A percentile compares a stretch with the other conserved stretches of the same genome.
phyloP scores from a whole-genome alignment of 2,113 vertebrate species.

The Catharus fuscescens region DNA sequence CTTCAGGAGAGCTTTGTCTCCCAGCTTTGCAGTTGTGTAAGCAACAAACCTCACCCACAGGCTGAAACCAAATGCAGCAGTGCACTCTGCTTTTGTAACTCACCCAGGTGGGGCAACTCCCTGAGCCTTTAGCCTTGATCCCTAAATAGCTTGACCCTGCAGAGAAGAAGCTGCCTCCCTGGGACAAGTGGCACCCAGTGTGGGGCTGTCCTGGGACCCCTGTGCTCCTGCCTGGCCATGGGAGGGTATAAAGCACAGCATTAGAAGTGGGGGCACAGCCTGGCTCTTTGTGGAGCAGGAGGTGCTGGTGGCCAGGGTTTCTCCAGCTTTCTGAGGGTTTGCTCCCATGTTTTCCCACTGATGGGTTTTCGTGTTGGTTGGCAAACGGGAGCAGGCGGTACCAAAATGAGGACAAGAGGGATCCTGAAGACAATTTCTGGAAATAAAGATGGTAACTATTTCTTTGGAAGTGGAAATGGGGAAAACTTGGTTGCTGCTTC shows the following conservation, averaged over 20 bases:
- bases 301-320: neutral
- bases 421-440: neutral
- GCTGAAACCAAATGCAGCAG: neutral
- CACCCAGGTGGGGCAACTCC: neutral
- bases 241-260: neutral
- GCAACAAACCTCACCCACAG: fast-evolving
- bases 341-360: neutral
- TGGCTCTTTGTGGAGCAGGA: fast-evolving
- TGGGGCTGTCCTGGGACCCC: no score
- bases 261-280: neutral
- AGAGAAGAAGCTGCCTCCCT: neutral
- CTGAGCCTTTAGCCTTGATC: neutral
- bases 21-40: neutral
- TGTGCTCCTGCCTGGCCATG: fast-evolving
- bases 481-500: neutral
- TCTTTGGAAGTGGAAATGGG: neutral
- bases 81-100: neutral
- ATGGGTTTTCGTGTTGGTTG: neutral
- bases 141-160: fast-evolving
- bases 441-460: neutral
- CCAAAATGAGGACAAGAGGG: neutral
- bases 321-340: neutral
- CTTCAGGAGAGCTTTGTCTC: neutral
- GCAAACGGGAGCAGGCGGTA: fast-evolving
- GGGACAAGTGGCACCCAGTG: neutral